Percentiles rank a stretch among this genome's conserved stretches.
These are phyloP conservation scores for Delphinus delphis DNA, from an alignment of 2,113 vertebrate species.

Conservation along the genomic window DNA sequence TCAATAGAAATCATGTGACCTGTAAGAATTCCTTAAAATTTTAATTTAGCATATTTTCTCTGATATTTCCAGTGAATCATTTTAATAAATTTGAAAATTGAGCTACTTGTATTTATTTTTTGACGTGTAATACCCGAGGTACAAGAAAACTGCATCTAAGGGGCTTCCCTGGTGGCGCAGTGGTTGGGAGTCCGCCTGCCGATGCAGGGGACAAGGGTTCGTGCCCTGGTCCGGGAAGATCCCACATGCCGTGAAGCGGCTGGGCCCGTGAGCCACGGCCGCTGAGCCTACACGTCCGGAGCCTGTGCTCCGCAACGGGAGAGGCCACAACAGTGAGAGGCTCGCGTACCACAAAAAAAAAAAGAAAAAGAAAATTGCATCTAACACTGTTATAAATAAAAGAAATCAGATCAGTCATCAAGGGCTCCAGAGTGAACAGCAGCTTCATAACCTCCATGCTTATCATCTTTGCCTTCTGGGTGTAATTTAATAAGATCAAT, in stretches of 20 bases:
- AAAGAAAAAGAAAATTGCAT: too few relatives aligned
- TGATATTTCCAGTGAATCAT: background rate
- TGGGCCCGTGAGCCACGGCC: too few relatives aligned
- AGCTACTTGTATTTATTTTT: background rate
- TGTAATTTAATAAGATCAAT: conserved; percentile 98
- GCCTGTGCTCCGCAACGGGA: too few relatives aligned
- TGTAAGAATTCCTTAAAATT: background rate
- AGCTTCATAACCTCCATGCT: conserved; percentile 91
- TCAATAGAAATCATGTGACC: background rate
- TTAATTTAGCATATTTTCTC: background rate
- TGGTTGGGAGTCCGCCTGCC: too few relatives aligned
- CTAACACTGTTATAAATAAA: conserved; percentile 82
- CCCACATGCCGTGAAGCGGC: too few relatives aligned
- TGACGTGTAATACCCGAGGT: conserved; percentile 51
- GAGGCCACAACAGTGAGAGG: too few relatives aligned
- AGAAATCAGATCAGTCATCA: conserved; percentile 84
- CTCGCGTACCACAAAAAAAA: too few relatives aligned
- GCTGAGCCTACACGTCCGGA: too few relatives aligned
- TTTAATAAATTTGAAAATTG: background rate
- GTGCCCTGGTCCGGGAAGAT: too few relatives aligned
- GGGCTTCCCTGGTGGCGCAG: too few relatives aligned
- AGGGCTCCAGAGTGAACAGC: conserved; percentile 93
- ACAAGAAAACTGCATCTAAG: background rate
- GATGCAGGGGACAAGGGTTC: too few relatives aligned
- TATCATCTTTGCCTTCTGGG: conserved; percentile 93